Base-by-base conservation (phyloP, 2,888 invertebrate genomes). In the Epinotia brunnichana region DNA sequence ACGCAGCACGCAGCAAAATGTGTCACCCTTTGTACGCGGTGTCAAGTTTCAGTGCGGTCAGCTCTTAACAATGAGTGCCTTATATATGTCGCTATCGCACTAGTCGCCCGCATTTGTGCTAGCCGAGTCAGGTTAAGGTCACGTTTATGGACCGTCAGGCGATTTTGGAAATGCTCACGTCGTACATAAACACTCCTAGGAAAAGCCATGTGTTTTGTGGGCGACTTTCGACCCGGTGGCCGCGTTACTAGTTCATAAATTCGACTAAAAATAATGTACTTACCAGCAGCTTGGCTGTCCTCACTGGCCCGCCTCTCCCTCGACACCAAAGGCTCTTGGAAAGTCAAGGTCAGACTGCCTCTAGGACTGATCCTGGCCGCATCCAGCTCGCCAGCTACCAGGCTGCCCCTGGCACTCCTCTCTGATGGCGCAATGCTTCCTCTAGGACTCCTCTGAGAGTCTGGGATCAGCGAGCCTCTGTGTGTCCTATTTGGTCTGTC, bases 341-440 rank as follows among this genome's bases (percentile, higher is more conserved):
- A 95, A 1, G 95, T 95, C 72, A 95, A 82, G 0, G 95, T 95
- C 67, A 95, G 80, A 79, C 95, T 95, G 48, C 95, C 95, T 74
- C 95, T 88, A 0, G 95, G 94, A 80, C 94, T 95, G 24, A 94
- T 81, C 63, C 89, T 87, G 0, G 90, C 85, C 0, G 87, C 78
- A 15, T 93, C 93, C 39, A 83, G 79, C 7, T 91, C 91, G 3
- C 86, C 87, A 0, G 92, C 80, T 13, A 90, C 88, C 29, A 93
- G 74, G 71, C 93, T 93, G 0, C 93, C 94, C 59, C 92, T 81
- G 0, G 90, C 91, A 78, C 91, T 91, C 62, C 94, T 83, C 74
- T 92, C 94, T 56, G 92, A 94, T 48, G 94, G 94, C 0, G 94
- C 94, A 75, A 95, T 92, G 79, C 95, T 95, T 0, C 95, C 95